These are phyloP conservation scores for Ostrea edulis DNA, from an alignment of 1,140 invertebrate species.

Conservation along the genomic window DNA sequence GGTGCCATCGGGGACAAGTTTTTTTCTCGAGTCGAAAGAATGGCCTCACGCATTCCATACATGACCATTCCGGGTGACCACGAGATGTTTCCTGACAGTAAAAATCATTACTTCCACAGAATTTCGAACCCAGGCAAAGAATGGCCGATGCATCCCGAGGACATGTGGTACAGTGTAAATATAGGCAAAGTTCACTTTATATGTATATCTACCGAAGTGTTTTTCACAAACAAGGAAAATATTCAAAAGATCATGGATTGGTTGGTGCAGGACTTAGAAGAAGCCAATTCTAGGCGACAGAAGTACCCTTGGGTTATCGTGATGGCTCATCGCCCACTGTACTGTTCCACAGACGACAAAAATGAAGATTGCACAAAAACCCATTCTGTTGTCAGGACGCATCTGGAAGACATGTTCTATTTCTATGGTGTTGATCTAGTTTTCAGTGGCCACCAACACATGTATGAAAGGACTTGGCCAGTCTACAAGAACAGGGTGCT, in stretches of 20 bases:
- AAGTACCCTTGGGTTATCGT: constrained; percentile 77
- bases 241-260: constrained; percentile 65
- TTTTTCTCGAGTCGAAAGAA: constrained; percentile 73
- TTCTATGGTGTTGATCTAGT: constrained; percentile 94
- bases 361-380: constrained; percentile 62
- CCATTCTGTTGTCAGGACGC: constrained; percentile 56
- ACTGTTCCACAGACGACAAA: constrained; percentile 70
- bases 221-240: constrained; percentile 57
- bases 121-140: constrained; percentile 77
- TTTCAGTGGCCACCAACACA: constrained; percentile 98
- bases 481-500: constrained; percentile 90
- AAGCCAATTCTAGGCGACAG: constrained; percentile 68
- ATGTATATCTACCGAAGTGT: constrained; percentile 68
- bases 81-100: constrained; percentile 74
- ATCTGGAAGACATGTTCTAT: constrained; percentile 91
- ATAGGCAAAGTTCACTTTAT: constrained; percentile 76
- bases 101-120: constrained; percentile 71
- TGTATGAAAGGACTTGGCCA: constrained; percentile 96
- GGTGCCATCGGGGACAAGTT: constrained; percentile 76
- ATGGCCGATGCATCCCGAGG: constrained; percentile 73
- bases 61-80: constrained; percentile 80
- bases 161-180: constrained; percentile 79
- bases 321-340: constrained; percentile 77
- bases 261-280: constrained; percentile 69
- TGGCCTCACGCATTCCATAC: constrained; percentile 77